Evolutionary conservation across 1,140 invertebrate genomes (phyloP), one percentile per base, ranked within the genome.

Genomic region (Armadillidium nasatum): DNA sequence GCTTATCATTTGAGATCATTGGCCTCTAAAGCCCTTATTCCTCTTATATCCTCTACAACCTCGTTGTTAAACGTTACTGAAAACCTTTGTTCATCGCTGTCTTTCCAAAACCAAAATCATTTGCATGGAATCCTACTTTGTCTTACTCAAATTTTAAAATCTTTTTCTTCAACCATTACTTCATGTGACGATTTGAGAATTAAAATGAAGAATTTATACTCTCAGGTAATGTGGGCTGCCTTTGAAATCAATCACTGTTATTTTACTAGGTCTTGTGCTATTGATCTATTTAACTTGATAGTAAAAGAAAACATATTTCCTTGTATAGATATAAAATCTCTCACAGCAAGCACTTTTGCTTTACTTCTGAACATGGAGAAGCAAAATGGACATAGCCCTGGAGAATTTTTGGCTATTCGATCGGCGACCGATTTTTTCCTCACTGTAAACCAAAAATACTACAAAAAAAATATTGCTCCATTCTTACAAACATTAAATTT

Each of bases 1-100:
- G 87, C 89, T 71, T 86, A 88, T 75, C 88, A 89, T 84, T 89
- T 89, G 50, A 85, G 92, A 82, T 85, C 89, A 81, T 83, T 93
- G 76, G 87, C 90, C 71, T 89, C 90, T 10, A 87, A 88, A 85
- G 89, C 92, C 68, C 83, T 91, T 10, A 86, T 88, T 43, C 87
- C 90, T 44, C 83, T 93, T 79, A 84, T 93, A 4, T 85, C 86
- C 4, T 83, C 84, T 69, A 83, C 83, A 74, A 82, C 84, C 44
- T 33, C 33, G 1, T 70, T 83, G 0, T 77, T 84, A 54, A 21
- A 79, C 22, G 73, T 79, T 15, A 72, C 78, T 10, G 45, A 74
- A 9, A 50, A 76, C 33, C 73, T 80, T 33, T 76, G 77, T 71
- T 15, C 21, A 11, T 44, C 50, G 33, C 73, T 70, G 23, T 71